Evolutionary conservation across 1,140 invertebrate species (phyloP), one percentile per base, ranked within the genome.

Genomic region (Drosophila sulfurigaster): DNA sequence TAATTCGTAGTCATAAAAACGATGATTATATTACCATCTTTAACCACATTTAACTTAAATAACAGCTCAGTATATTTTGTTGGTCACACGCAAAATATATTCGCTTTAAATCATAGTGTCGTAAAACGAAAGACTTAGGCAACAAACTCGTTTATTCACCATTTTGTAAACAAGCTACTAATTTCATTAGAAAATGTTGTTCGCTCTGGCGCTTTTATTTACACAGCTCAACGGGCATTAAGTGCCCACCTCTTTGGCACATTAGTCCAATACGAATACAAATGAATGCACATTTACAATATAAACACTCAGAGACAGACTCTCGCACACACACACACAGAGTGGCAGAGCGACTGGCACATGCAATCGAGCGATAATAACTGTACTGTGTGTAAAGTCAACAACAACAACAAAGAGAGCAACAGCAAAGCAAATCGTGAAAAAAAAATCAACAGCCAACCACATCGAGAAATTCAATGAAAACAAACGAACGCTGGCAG

Each of bases 211-310:
- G 79, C 68, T 82, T 70, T 79, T 87, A 82, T 88, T 87, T 88
- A 79, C 79, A 76, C 83, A 80, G 80, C 78, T 80, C 83, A 81
- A 43, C 76, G 76, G 74, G 64, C 80, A 80, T 74, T 89, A 83
- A 81, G 83, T 83, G 73, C 83, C 83, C 83, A 87, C 83, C 83
- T 87, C 83, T 70, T 83, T 83, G 85, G 68, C 74, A 80, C 83
- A 88, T 87, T 88, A 85, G 82, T 75, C 69, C 82, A 83, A 86
- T 83, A 79, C 82, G 71, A 82, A 75, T 77, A 69, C 82, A 88
- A 88, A 88, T 87, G 77, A 79, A 87, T 88, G 82, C 80, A 77
- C 82, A 86, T 82, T 86, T 86, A 88, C 83, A 88, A 82, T 79
- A 72, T 68, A 85, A 75, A 63, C 79, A 73, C 56, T 73, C 32